Base-by-base conservation (phyloP, 2,888 invertebrate species). In the Hyposoter didymator region DNA sequence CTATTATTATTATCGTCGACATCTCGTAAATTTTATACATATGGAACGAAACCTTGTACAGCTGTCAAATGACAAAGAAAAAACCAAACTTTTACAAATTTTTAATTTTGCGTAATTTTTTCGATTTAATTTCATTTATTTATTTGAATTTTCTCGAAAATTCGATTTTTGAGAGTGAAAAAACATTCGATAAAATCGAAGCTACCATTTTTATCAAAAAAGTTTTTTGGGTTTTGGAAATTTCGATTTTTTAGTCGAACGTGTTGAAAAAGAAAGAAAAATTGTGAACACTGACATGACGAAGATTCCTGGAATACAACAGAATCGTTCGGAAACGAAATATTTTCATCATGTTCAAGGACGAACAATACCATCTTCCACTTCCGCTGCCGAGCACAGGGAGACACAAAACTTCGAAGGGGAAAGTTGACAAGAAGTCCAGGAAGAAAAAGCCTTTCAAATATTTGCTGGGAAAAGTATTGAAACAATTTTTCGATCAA, bases 301-400 rank as follows among this genome's bases (percentile, higher is more conserved):
- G 89, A 52, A 94, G 86, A 64, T 90, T 88, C 47, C 90, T 88
- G 2, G 90, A 88, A 79, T 93, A 94, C 74, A 86, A 47, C 2
- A 93, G 49, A n/a, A 94, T 78, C 28, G 91, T 92, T 64, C 90
- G 88, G 5, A 94, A 81, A 75, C 94, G 88, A 22, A 93, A 69
- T 84, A 94, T 88, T 62, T 92, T 94, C 17, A 93, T 17, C 45
- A 91, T 87, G 70, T 92, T 92, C 2, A 92, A 81, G 2, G 88
- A 47, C 45, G 91, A 87, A 49, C 90, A 88, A 35, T 89, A 91
- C 90, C 92, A 90, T 10, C 67, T 59, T 14, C 47, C 19, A 32
- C 78, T 4, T 82, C 72, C 7, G 10, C 52, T 12, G 1, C 75
- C 70, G 4, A 78, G 72, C 22, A 87, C 1, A 3, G 91, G 47